These are phyloP conservation scores for Clavelina lepadiformis DNA, from an alignment of 23 tunicate genomes.

Conservation along the genomic window DNA sequence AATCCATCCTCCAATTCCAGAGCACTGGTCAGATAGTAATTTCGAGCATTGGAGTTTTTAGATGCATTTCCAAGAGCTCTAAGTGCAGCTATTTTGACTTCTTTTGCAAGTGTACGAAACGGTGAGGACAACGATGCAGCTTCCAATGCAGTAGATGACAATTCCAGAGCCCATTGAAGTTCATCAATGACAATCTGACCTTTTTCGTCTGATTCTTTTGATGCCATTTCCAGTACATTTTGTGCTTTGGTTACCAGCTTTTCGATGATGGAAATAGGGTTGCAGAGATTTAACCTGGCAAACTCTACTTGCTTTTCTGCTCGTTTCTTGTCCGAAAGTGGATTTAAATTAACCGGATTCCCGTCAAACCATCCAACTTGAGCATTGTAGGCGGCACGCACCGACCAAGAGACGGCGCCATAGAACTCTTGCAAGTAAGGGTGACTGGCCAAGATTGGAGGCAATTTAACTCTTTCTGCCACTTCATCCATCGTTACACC, in stretches of 20 bases:
- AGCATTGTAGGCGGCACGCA: conserved; percentile 36
- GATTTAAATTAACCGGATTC: conserved; percentile 41
- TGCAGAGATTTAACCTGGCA: background rate
- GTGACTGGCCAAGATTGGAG: conserved; percentile 42
- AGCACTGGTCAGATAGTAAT: conserved; percentile 46
- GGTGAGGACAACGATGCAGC: background rate
- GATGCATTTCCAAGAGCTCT: conserved; percentile 9
- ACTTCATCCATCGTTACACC: conserved; percentile 38
- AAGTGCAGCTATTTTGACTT: conserved; percentile 19
- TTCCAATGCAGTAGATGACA: conserved; percentile 20
- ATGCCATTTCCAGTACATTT: conserved; percentile 8
- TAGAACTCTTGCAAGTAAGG: conserved; percentile 60
- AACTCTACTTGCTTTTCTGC: conserved; percentile 10
- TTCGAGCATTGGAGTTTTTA: conserved; percentile 36
- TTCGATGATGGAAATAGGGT: background rate
- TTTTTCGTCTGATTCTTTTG: background rate
- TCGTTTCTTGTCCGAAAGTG: conserved; percentile 23
- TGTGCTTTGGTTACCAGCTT: conserved; percentile 36
- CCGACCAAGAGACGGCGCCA: conserved; percentile 81
- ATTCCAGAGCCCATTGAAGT: conserved; percentile 54
- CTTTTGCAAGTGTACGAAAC: conserved; percentile 5
- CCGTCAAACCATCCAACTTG: conserved; percentile 78
- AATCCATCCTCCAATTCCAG: conserved; percentile 11
- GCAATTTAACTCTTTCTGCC: conserved; percentile 54
- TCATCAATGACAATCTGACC: conserved; percentile 13